Base-by-base conservation (phyloP, 2,113 vertebrate genomes). In the Hippolais icterina region DNA sequence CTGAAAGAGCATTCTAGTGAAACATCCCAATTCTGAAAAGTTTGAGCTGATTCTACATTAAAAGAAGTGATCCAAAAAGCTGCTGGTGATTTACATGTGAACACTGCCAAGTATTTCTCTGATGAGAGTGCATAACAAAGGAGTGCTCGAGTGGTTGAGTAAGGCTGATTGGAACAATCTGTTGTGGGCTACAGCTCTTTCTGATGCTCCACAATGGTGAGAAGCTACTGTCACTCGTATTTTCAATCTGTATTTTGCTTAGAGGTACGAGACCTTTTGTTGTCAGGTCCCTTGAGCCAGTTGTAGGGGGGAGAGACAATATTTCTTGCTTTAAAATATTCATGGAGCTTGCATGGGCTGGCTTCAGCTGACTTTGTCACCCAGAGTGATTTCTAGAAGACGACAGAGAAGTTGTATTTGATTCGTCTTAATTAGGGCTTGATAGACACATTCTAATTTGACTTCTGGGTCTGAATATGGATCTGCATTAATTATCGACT, bases 161-260 rank as follows among this genome's bases (percentile, higher is more conserved):
- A 60, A 95, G 66, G 82, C 78, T 94, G 95, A 94, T 91, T 80
- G 83, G 87, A 96, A 90, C 94, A 91, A 79, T 86, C 85, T 95
- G 93, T 61, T 77, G 87, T 88, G 89, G 70, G 69, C 90, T 93
- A 12, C 28, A 56, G n/a, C 66, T 82, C 63, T 31, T 53, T 50
- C 84, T 95, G 75, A 25, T 90, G 14, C 22, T 86, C 92, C 79
- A 88, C 79, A 70, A 39, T 82, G 53, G 59, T 39, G 50, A 66
- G 60, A 83, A 88, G 85, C 93, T 95, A 54, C 93, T 80, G 94
- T 57, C 74, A 74, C 72, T 95, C 37, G 46, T 47, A 65, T 88
- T 93, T 90, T 44, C 70, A 54, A 8, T n/a, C 66, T 42, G 17
- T 31, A 16, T 76, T 93, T 83, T 90, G 81, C 70, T 72, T 57